These are phyloP conservation scores for Brenthis ino DNA, from an alignment of 2,888 invertebrate genomes.

Conservation along the genomic window DNA sequence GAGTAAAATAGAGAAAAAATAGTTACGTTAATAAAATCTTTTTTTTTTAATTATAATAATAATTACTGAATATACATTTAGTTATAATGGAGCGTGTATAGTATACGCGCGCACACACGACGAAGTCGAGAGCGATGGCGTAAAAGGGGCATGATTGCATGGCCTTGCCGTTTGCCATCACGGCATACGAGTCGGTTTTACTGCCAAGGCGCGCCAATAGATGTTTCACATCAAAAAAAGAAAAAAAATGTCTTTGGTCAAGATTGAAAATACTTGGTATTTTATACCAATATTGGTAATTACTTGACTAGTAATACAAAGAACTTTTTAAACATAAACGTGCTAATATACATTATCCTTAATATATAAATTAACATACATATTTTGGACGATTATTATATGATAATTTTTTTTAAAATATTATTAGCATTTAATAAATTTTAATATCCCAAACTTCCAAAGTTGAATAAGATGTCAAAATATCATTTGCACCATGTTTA, in stretches of 20 bases:
- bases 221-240: not conserved
- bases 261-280: constrained; percentile 28
- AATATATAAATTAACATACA: not conserved
- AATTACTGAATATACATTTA: too few species aligned
- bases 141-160: too few species aligned
- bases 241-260: constrained; percentile 37
- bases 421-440: not conserved
- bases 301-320: constrained; percentile 30
- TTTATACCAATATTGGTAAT: constrained; percentile 32
- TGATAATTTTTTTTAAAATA: not conserved
- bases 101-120: too few species aligned
- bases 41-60: too few species aligned
- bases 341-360: not conserved
- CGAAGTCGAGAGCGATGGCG: too few species aligned
- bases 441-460: not conserved
- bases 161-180: too few species aligned
- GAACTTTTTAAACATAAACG: not conserved
- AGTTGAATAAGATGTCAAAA: not conserved
- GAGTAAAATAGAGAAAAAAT: too few species aligned
- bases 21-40: too few species aligned
- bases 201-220: too few species aligned
- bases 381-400: not conserved
- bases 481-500: constrained; percentile 6
- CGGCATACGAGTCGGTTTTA: too few species aligned
- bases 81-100: too few species aligned